These are phyloP conservation scores for Myopa tessellatipennis DNA, from an alignment of 2,888 invertebrate genomes.

Conservation along the genomic window DNA sequence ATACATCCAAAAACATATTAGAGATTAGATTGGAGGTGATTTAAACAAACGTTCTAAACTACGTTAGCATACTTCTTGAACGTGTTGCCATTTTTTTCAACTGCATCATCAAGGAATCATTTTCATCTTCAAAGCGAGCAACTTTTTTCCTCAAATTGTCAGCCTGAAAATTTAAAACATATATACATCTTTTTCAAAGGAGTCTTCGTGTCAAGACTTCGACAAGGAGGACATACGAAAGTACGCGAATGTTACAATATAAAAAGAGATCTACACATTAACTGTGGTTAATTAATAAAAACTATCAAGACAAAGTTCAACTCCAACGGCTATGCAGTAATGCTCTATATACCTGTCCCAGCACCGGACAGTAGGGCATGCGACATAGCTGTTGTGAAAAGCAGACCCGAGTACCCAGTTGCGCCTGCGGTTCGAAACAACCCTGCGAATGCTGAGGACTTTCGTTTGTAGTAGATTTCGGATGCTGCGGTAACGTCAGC, in stretches of 20 bases:
- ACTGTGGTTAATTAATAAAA: background rate
- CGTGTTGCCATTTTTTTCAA: slow-evolving; percentile 95
- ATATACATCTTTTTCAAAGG: background rate
- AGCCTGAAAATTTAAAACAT: slow-evolving; percentile 73
- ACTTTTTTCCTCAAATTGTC: slow-evolving; percentile 90
- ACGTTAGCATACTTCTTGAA: slow-evolving; percentile 77
- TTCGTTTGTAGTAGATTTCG: too few species aligned
- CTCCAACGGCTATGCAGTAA: background rate
- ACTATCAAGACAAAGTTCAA: background rate
- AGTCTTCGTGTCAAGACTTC: background rate
- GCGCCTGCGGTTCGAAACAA: slow-evolving; percentile 50
- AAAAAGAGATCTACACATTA: background rate
- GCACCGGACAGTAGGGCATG: slow-evolving; percentile 56
- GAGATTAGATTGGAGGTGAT: slow-evolving; percentile 13
- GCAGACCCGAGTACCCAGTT: slow-evolving; percentile 49
- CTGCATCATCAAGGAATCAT: slow-evolving; percentile 94
- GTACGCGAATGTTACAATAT: background rate
- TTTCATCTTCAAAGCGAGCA: slow-evolving; percentile 94
- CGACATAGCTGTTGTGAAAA: slow-evolving; percentile 61
- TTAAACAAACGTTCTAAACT: background rate
- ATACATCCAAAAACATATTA: background rate
- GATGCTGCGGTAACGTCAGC: too few species aligned
- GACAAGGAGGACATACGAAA: background rate
- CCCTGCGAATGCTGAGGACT: slow-evolving; percentile 46
- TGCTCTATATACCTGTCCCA: slow-evolving; percentile 54